These are phyloP conservation scores for Paraescarpia echinospica DNA, from an alignment of 1,140 invertebrate species.

Conservation along the genomic window DNA sequence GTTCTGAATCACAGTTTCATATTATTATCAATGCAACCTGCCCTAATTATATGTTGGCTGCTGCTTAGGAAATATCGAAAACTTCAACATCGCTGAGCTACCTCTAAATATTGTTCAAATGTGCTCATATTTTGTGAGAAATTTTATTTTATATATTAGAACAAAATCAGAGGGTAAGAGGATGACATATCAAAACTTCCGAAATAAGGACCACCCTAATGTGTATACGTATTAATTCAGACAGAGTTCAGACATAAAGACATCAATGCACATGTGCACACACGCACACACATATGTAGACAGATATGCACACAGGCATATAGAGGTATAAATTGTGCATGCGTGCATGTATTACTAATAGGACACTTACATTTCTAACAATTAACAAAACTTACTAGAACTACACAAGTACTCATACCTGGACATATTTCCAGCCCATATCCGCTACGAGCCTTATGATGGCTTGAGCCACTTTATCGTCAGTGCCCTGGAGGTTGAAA, in stretches of 20 bases:
- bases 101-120: no score
- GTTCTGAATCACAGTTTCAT: no score
- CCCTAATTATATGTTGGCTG: no score
- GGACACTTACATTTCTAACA: neutral
- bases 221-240: no score
- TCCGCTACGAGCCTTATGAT: neutral
- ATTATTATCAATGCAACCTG: no score
- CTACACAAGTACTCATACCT: neutral
- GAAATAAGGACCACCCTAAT: no score
- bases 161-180: no score
- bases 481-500: constrained; percentile 1
- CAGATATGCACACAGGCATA: neutral
- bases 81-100: no score
- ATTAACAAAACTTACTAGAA: neutral
- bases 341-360: neutral
- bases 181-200: no score
- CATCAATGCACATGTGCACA: neutral
- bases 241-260: neutral
- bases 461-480: constrained; percentile 2
- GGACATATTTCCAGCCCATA: constrained; percentile 6
- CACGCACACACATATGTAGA: neutral
- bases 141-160: no score
- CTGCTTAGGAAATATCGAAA: no score
- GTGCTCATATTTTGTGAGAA: no score
- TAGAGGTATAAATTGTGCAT: neutral